These are phyloP conservation scores for Pristionchus maxplancki DNA, from an alignment of 2,888 invertebrate species.

Conservation along the genomic window DNA sequence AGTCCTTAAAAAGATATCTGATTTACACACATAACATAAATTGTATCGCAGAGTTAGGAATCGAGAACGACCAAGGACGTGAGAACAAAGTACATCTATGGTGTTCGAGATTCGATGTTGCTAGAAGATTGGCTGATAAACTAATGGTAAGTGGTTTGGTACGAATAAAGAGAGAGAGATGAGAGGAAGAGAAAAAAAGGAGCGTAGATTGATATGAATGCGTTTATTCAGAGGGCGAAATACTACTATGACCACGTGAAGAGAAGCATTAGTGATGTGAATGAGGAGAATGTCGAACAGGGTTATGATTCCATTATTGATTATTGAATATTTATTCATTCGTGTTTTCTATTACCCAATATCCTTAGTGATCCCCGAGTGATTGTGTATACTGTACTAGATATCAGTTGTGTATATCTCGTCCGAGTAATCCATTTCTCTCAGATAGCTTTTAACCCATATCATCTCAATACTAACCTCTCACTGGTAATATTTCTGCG, in stretches of 20 bases:
- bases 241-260: conserved; percentile 73
- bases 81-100: conserved; percentile 59
- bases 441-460: conserved; percentile 43
- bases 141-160: conserved; percentile 52
- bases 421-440: neutral
- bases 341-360: conserved; percentile 1
- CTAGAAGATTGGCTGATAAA: conserved; percentile 68
- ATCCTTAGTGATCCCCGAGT: neutral
- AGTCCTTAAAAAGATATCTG: too few species aligned
- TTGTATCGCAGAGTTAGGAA: conserved; percentile 57
- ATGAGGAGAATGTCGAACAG: conserved; percentile 27
- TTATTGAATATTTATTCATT: conserved; percentile 43
- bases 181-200: neutral
- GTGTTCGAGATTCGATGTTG: conserved; percentile 66
- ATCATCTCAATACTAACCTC: conserved; percentile 43
- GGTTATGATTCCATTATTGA: conserved; percentile 52
- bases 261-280: conserved; percentile 65
- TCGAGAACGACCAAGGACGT: conserved; percentile 61
- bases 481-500: conserved; percentile 2
- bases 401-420: neutral
- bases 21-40: neutral
- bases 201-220: neutral
- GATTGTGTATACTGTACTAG: neutral
- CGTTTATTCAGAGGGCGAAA: conserved; percentile 65
- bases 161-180: neutral